Base-by-base conservation (phyloP, 92 coral and sea anemone species). In the Parazoanthus swiftii region DNA sequence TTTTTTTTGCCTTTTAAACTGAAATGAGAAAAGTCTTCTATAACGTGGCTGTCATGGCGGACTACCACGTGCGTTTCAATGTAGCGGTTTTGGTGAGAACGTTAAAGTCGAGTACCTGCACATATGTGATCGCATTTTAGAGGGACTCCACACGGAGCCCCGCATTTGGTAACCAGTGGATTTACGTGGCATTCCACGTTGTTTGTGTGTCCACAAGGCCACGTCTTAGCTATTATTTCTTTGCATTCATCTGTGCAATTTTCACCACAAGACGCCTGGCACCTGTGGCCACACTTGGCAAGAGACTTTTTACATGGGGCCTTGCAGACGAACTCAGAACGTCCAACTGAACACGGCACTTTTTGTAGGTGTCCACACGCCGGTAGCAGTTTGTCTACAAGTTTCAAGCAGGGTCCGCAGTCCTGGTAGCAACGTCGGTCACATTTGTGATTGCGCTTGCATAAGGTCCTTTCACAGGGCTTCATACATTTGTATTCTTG, bases 181-280 rank as follows among this genome's bases (percentile, higher is more conserved):
- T 95, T 85, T 77, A 90, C 86, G 63, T 93, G 93, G 74, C 99
- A 96, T 79, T 90, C 85, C 23, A 88, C 89, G 1, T 63, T 15
- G 74, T 91, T 89, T 20, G 59, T 72, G 81, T 95, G 99, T 4
- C 93, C 93, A 89, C 99, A 96, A 36, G 95, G 88, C 94, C 94
- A 93, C n/a, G 23, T 66, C 89, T 93, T 95, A 44, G 4, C 35
- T 16, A 89, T 88, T 33, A 18, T 58, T 6, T 37, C 84, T 63
- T 38, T 8, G 48, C 99, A 96, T 77, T 77, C 80, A 80, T 75
- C 93, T 0, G 89, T 91, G 63, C 99, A 96, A 54, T 86, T 85
- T 68, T 92, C 94, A 58, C 82, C 93, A 59, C 99, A 96, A 77
- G 23, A 73, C 63, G 86, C 90, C 37, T 79, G 78, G 80, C 98